A percentile compares a stretch with the other conserved stretches of the same genome.
Conservation (phyloP, 2,797 vertebrate species). For the Rhynchotus rufescens region DNA sequence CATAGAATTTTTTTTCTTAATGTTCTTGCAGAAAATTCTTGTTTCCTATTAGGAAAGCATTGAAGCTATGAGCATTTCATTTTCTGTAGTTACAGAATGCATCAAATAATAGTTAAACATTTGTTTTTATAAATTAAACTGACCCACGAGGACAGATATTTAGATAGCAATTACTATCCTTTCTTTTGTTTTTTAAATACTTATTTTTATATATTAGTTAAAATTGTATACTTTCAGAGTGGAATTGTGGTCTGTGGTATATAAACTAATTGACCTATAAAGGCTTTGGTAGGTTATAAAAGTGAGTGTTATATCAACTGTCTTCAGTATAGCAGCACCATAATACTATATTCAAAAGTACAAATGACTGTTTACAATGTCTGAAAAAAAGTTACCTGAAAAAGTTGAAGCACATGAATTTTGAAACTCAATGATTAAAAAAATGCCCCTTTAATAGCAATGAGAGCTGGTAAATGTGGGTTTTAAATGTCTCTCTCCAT, state of each 20-base stretch:
- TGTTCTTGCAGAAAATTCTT: neutral
- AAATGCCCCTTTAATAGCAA: neutral
- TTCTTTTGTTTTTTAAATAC: neutral
- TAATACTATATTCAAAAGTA: neutral
- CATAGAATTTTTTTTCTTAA: neutral
- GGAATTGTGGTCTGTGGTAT: neutral
- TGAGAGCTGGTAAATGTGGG: neutral
- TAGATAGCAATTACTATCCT: neutral
- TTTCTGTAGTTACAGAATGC: neutral
- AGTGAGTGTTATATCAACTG: neutral
- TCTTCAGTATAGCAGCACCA: rapidly evolving
- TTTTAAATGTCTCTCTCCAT: neutral
- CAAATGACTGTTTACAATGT: neutral
- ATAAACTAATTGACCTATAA: neutral
- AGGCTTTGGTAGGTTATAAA: neutral
- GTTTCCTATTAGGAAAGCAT: neutral
- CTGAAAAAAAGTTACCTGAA: neutral
- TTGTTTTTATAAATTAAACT: neutral
- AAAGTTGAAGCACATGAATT: neutral
- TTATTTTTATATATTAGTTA: neutral
- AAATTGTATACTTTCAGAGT: neutral
- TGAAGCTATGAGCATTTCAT: neutral
- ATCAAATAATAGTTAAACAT: neutral
- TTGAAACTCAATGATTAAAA: neutral
- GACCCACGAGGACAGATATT: neutral